A percentile compares a stretch with the other conserved stretches of the same genome.
phyloP scores from a whole-genome alignment of 1,140 invertebrate species.

The Pachyrhynchus sulphureomaculatus region DNA sequence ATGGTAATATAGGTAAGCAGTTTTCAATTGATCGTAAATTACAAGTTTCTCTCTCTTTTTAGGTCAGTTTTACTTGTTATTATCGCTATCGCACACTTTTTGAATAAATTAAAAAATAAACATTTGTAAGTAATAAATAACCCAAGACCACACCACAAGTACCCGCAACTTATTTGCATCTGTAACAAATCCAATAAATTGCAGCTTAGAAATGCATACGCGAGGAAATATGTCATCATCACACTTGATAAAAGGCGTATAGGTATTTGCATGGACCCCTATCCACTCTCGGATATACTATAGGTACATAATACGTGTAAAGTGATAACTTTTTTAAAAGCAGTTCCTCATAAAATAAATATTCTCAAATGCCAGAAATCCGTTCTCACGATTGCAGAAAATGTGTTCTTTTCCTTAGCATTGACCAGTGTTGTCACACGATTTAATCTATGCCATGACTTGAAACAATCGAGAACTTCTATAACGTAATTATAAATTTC shows the following conservation, averaged over 20 bases:
- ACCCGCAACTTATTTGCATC: constrained; percentile 26
- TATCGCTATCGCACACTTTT: neutral
- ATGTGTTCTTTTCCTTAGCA: no score
- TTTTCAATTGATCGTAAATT: no score
- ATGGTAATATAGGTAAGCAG: no score
- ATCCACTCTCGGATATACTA: neutral
- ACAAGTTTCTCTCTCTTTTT: neutral
- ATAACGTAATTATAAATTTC: no score
- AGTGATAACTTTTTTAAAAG: no score
- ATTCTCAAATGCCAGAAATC: no score
- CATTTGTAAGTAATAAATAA: constrained; percentile 4
- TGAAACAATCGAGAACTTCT: no score
- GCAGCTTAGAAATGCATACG: constrained; percentile 11
- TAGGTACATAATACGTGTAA: no score
- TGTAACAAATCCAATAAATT: constrained; percentile 31
- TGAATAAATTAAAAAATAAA: neutral
- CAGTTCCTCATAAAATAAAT: no score
- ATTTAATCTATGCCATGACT: no score
- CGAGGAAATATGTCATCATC: constrained; percentile 23
- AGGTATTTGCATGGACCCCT: constrained; percentile 21
- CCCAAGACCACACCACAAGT: constrained; percentile 9
- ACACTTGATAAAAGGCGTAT: constrained; percentile 21
- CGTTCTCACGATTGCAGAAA: no score
- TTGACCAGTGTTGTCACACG: no score
- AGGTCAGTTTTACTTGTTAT: neutral